Base-by-base conservation (phyloP, 1,140 invertebrate species). In the Drosophila setifemur region DNA sequence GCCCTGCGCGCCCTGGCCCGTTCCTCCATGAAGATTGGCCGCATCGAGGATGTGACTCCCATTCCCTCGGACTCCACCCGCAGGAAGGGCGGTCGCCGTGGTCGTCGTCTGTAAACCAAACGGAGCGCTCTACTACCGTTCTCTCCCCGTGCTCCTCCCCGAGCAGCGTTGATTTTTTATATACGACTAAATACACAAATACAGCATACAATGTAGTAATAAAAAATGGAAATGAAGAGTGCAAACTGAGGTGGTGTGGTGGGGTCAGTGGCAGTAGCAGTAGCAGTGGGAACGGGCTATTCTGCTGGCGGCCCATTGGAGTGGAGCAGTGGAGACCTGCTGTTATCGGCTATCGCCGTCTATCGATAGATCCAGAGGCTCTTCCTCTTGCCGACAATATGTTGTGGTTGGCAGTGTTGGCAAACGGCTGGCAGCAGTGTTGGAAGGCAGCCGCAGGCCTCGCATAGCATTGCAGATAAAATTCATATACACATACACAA, bases 11-110 rank as follows among this genome's bases (percentile, higher is more conserved):
- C 99, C 89, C 93, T 99, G 61, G 99, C 99, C 77, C 96, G 99
- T 92, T 97, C 98, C 39, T 97, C 96, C 70, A 99, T 99, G 97
- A 99, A 99, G 91, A 99, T 99, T 91, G 99, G 99, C 33, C 95
- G 98, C 78, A 99, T 99, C 91, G 98, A 97, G 92, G 99, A 99
- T 94, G 99, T 99, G 0, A 99, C 98, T 5, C 99, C 99, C 8
- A 99, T 99, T 92, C 99, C 99, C 89, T 98, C 98, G 58, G 99
- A 99, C 92, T 97, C 97, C 25, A 99, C 98, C 12, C 95, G 98
- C 89, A 97, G 98, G 93, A 99, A 99, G 96, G 99, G 99, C 91
- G 99, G 98, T 93, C 95, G 98, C 90, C 95, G 99, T 93, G 99
- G 99, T 94, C 95, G 99, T 91, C 95, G 99, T 93, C 94, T 99